Evolutionary conservation across 2,888 invertebrate species (phyloP).

Genomic region (Diplazon laetatorius): DNA sequence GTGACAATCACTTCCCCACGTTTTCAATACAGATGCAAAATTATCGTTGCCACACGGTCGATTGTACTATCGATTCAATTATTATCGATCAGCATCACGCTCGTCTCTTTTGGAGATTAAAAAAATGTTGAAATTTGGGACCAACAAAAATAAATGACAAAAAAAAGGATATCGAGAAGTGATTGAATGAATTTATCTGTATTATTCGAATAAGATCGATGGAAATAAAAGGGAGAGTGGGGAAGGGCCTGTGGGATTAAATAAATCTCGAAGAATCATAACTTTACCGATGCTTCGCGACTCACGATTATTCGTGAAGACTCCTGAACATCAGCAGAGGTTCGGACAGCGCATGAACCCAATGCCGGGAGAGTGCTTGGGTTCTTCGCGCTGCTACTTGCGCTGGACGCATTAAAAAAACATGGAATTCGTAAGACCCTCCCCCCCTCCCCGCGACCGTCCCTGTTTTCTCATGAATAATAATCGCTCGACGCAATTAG

Average conservation of each 20-base stretch:
- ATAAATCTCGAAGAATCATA: neutral
- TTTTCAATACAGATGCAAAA: too few species aligned
- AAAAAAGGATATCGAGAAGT: too few species aligned
- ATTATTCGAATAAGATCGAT: neutral
- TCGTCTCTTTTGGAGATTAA: too few species aligned
- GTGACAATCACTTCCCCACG: too few species aligned
- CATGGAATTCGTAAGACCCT: slow-evolving; percentile 67
- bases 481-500: slow-evolving; percentile 67
- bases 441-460: too few species aligned
- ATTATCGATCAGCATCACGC: too few species aligned
- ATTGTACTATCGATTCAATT: slow-evolving; percentile 3
- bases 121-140: too few species aligned
- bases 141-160: too few species aligned
- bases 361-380: slow-evolving; percentile 35
- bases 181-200: too few species aligned
- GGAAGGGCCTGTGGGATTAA: too few species aligned
- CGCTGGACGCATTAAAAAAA: slow-evolving; percentile 66
- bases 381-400: slow-evolving; percentile 10
- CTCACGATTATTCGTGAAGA: neutral
- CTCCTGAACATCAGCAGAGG: slow-evolving; percentile 10
- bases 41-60: neutral
- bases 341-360: slow-evolving; percentile 28
- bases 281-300: neutral
- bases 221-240: neutral
- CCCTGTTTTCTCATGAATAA: slow-evolving; percentile 69